Conservation (phyloP, 2,113 vertebrate species). For the Lamprologus speciosus region DNA sequence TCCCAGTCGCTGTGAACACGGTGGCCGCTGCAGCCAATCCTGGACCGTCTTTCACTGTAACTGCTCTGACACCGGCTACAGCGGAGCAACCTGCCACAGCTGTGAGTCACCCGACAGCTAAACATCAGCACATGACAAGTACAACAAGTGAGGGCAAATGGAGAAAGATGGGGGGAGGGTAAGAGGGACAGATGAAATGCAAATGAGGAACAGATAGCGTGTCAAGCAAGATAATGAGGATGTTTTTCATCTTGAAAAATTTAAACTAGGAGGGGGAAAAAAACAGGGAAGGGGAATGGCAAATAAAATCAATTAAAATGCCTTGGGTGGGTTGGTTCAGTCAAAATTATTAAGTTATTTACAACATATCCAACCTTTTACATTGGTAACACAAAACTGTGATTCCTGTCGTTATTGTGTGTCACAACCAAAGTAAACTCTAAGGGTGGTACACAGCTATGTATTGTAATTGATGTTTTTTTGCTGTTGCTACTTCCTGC, state of each 20-base stretch:
- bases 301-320: neutral
- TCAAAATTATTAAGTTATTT: neutral
- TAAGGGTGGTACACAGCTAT: neutral
- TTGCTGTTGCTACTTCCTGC: neutral
- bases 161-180: neutral
- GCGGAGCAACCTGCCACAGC: constrained; percentile 85
- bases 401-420: neutral
- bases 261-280: fast-evolving
- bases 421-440: neutral
- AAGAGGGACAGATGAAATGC: neutral
- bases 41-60: constrained; percentile 88
- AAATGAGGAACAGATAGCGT: neutral
- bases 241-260: neutral
- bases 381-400: neutral
- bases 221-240: neutral
- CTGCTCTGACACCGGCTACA: constrained; percentile 84
- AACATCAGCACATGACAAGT: neutral
- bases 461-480: neutral
- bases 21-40: constrained; percentile 85
- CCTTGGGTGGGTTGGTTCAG: neutral
- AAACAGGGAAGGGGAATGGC: neutral
- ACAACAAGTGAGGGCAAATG: neutral
- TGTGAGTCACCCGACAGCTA: constrained; percentile 58
- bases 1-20: constrained; percentile 88
- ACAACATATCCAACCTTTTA: neutral